Percentiles rank a stretch among this genome's conserved stretches.
phyloP scores from a whole-genome alignment of 2,797 vertebrate species.

The Parauchenoglanis ngamensis region DNA sequence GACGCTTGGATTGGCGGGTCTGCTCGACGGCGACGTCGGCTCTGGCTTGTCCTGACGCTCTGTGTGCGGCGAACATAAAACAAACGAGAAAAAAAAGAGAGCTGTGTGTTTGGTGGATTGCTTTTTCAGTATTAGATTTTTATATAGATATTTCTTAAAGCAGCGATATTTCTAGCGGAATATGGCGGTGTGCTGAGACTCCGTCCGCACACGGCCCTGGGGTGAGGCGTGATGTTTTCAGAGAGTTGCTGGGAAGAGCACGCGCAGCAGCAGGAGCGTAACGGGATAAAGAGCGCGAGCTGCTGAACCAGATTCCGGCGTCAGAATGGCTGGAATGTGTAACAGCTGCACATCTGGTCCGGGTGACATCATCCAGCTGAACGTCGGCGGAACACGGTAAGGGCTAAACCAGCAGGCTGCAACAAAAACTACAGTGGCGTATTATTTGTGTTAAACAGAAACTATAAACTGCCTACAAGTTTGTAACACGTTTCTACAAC shows the following conservation, averaged over 20 bases:
- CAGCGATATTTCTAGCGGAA: neutral
- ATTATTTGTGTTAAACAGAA: neutral
- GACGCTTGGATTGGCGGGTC: slow-evolving; percentile 19
- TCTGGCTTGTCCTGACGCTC: neutral
- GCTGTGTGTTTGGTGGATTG: neutral
- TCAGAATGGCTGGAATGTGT: slow-evolving; percentile 84
- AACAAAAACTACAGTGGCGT: neutral
- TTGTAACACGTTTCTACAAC: neutral
- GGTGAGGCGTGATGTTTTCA: slow-evolving; percentile 14
- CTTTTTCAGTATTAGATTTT: neutral
- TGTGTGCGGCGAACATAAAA: neutral
- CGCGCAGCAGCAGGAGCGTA: neutral
- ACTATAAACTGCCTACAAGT: neutral
- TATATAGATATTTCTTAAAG: neutral
- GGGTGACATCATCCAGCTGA: slow-evolving; percentile 95
- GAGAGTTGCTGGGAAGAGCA: slow-evolving; percentile 25
- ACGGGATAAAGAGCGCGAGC: slow-evolving; percentile 8
- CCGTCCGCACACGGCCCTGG: neutral
- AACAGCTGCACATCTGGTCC: slow-evolving; percentile 76
- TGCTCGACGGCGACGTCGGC: neutral
- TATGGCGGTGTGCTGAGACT: slow-evolving; percentile 13
- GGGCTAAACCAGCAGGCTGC: slow-evolving; percentile 2
- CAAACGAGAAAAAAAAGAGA: neutral
- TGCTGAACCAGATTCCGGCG: neutral
- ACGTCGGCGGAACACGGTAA: slow-evolving; percentile 93